Evolutionary conservation across 2,797 vertebrate species (phyloP).

Genomic region (Helicolenus hilgendorfi): DNA sequence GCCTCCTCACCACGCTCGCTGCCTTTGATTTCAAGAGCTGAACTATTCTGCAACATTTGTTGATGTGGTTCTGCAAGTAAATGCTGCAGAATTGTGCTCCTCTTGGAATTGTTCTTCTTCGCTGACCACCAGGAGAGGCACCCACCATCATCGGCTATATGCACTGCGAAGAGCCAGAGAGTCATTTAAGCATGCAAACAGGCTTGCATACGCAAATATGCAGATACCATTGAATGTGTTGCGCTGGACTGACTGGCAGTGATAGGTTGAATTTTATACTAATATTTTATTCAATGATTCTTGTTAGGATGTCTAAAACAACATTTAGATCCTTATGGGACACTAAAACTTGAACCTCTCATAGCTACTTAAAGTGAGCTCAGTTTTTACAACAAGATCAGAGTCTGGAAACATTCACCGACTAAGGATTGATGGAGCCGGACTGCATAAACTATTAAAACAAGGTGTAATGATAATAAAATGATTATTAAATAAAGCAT

Average conservation of each 20-base stretch:
- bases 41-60: constrained; percentile 93
- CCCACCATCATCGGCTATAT: constrained; percentile 67
- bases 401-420: neutral
- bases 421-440: neutral
- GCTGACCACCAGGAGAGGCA: constrained; percentile 75
- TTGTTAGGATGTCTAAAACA: neutral
- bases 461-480: neutral
- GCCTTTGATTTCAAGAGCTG: constrained; percentile 91
- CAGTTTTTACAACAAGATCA: neutral
- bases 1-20: constrained; percentile 74
- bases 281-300: neutral
- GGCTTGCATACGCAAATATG: neutral
- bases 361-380: neutral
- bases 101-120: constrained; percentile 91
- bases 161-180: constrained; percentile 20
- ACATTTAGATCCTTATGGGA: neutral
- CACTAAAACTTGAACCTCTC: neutral
- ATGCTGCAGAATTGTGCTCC: constrained; percentile 92
- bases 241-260: neutral
- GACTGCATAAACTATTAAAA: neutral
- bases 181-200: constrained; percentile 1
- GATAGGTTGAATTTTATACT: neutral
- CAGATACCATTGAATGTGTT: neutral
- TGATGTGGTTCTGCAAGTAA: constrained; percentile 91
- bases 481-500: neutral